A percentile compares a stretch with the other conserved stretches of the same genome.
Evolutionary conservation across 2,797 vertebrate species (phyloP).

Genomic region (Arrhamphus sclerolepis): DNA sequence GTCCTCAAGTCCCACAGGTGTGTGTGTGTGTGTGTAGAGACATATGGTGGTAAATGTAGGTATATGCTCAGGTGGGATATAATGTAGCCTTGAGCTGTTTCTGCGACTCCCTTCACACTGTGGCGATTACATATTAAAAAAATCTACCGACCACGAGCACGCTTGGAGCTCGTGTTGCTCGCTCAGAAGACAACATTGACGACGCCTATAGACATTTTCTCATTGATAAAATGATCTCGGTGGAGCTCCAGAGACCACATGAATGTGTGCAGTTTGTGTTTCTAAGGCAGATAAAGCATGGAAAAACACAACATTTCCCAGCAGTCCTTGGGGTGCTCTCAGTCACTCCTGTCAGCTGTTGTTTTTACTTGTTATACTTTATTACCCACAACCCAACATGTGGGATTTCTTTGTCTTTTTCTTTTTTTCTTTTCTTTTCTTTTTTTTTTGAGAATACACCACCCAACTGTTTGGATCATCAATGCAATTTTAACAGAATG

Average conservation of each 20-base stretch:
- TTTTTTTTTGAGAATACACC: not conserved
- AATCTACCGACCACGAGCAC: not conserved
- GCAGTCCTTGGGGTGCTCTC: constrained; percentile 30
- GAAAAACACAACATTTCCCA: constrained; percentile 39
- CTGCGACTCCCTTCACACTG: constrained; percentile 18
- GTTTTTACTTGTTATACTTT: constrained; percentile 1
- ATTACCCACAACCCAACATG: not conserved
- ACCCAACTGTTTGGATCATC: not conserved
- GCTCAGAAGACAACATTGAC: too few relatives aligned
- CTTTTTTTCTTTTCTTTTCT: too few relatives aligned
- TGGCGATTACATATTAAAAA: constrained; percentile 22
- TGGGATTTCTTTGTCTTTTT: too few relatives aligned
- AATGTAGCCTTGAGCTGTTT: constrained; percentile 37
- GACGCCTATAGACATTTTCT: constrained; percentile 21
- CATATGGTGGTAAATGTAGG: constrained; percentile 10
- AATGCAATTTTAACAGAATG: not conserved
- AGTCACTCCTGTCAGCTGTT: constrained; percentile 17
- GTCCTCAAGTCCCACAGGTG: constrained; percentile 21
- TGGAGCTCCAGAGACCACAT: constrained; percentile 25
- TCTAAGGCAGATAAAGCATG: constrained; percentile 30
- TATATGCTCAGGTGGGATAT: constrained; percentile 4
- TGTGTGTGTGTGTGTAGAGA: constrained; percentile 18
- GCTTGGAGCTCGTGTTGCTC: not conserved
- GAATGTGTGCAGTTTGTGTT: constrained; percentile 14
- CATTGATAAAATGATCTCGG: constrained; percentile 9